Evolutionary conservation across 1,140 invertebrate genomes (phyloP).

Genomic region (roundworm (Caenorhabditis elegans)): DNA sequence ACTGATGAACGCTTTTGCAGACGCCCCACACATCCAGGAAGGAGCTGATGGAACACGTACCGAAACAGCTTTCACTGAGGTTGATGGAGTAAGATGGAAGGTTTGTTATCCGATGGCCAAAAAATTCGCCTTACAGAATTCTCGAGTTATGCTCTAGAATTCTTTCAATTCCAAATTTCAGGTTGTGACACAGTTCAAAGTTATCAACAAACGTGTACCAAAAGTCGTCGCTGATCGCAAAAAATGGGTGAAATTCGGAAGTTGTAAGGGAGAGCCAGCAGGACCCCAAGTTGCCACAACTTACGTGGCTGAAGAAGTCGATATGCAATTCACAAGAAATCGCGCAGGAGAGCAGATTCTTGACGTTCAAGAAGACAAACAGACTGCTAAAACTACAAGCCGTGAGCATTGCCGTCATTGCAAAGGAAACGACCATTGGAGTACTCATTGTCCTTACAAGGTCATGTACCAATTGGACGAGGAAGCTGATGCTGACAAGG

Average conservation of each 20-base stretch:
- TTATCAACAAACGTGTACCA: slow-evolving; percentile 85
- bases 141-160: too few species aligned
- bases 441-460: slow-evolving; percentile 62
- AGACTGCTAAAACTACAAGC: slow-evolving; percentile 37
- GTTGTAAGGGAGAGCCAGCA: slow-evolving; percentile 82
- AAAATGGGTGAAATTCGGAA: slow-evolving; percentile 90
- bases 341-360: slow-evolving; percentile 62
- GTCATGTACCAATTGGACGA: slow-evolving; percentile 56
- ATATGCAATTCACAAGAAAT: slow-evolving; percentile 76
- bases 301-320: slow-evolving; percentile 89
- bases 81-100: slow-evolving; percentile 83
- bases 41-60: slow-evolving; percentile 85
- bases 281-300: slow-evolving; percentile 87
- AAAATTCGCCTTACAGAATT: too few species aligned
- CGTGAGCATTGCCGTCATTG: slow-evolving; percentile 62
- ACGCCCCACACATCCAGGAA: slow-evolving; percentile 71
- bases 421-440: slow-evolving; percentile 66
- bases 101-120: too few species aligned
- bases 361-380: slow-evolving; percentile 56
- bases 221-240: slow-evolving; percentile 88
- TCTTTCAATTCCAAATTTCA: too few species aligned
- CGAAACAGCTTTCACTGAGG: slow-evolving; percentile 86
- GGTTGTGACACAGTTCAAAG: slow-evolving; percentile 80
- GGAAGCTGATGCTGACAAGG: slow-evolving; percentile 42
- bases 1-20: background rate